Evolutionary conservation across 2,797 vertebrate genomes (phyloP), one percentile per base, ranked within the genome.

Genomic region (Cuniculus paca): DNA sequence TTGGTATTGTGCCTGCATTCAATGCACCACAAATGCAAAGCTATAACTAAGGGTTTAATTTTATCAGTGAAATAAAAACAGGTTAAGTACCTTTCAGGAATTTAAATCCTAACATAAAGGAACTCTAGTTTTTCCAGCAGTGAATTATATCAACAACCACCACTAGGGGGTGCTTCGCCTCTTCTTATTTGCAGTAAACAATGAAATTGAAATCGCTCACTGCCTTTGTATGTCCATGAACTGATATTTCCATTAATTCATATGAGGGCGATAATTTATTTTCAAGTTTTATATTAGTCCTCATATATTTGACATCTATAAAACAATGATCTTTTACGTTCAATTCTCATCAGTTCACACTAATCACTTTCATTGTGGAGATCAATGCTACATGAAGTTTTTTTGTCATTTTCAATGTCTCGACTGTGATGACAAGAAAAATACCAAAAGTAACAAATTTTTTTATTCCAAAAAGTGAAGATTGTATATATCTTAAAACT

Each of bases 131-230:
- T 80, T 88, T 88, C n/a, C 63, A 11, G n/a, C n/a, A 9, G 26
- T 84, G 79, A 54, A 52, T 65, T 90, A 90, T 94, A 88, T 90
- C 91, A 97, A 75, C 1, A 95, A 56, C 6, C 12, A 83, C 97
- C 97, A 97, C 97, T 93, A 97, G 97, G 52, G 97, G 97, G 97
- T 9, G 96, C 96, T 26, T 97, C 31, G 65, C 82, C 77, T 95
- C 96, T 96, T 97, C 95, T 94, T 96, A 87, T 94, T 95, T 82
- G 60, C 89, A n/a, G 34, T 79, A 81, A 96, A 84, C 60, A 34
- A 3, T 0, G 31, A 39, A 16, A 1, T 14, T 28, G 56, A 70
- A 88, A 19, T 5, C 14, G 11, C 0, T 36, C 4, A 34, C 16
- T 20, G 19, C 19, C 52, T 79, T 83, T 1, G 9, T 45, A 9